A percentile compares a stretch with the other conserved stretches of the same genome.
phyloP scores from a whole-genome alignment of 2,113 vertebrate species.

The Merops nubicus region DNA sequence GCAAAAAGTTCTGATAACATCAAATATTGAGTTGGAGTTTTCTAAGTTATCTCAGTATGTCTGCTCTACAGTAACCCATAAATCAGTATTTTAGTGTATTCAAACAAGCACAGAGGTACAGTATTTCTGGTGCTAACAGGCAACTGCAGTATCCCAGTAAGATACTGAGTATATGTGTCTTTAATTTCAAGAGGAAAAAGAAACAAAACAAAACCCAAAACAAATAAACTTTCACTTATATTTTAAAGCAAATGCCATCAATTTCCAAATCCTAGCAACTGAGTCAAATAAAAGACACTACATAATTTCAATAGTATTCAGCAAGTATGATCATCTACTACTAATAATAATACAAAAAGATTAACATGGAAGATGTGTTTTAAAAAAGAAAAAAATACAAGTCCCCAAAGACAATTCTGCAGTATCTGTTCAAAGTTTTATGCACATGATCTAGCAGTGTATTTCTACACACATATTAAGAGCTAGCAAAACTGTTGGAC shows the following conservation, averaged over 20 bases:
- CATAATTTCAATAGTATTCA: not conserved
- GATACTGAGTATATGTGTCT: not conserved
- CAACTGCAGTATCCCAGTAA: not conserved
- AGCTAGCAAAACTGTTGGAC: not conserved
- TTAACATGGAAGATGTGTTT: not conserved
- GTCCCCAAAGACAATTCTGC: not conserved
- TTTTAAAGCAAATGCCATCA: not conserved
- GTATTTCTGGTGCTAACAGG: not conserved
- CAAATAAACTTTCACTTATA: not conserved
- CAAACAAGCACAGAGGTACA: not conserved
- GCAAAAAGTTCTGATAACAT: not conserved
- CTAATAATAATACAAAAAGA: not conserved
- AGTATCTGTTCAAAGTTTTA: not conserved
- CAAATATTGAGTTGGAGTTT: not conserved
- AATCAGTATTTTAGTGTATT: not conserved
- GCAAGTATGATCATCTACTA: not conserved
- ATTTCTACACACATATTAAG: not conserved
- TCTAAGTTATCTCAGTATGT: not conserved
- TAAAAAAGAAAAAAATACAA: not conserved
- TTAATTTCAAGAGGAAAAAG: not conserved
- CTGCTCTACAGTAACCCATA: not conserved
- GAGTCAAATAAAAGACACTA: not conserved
- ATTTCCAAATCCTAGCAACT: not conserved
- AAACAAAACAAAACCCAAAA: not conserved
- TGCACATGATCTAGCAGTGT: not conserved